phyloP scores from a whole-genome alignment of 2,113 vertebrate species.

The Embiotoca jacksoni region DNA sequence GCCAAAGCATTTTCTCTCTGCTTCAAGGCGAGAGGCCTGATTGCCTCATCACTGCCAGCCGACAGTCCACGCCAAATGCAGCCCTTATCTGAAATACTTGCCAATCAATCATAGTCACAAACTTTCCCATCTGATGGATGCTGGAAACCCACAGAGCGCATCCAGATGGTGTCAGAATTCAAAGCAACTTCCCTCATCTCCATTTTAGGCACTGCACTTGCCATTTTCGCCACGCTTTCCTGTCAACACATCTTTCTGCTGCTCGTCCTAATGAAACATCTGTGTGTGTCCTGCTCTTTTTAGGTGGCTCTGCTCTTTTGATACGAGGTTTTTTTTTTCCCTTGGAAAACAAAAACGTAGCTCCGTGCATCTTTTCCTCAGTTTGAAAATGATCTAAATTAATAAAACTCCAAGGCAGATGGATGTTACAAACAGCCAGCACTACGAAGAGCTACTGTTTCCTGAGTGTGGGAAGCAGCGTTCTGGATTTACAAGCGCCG shows the following conservation, averaged over 20 bases:
- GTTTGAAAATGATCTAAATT: slow-evolving; percentile 29
- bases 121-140: slow-evolving; percentile 62
- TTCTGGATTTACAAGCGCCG: slow-evolving; percentile 8
- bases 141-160: slow-evolving; percentile 58
- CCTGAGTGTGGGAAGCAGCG: slow-evolving; percentile 2
- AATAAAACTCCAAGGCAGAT: slow-evolving; percentile 46
- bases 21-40: slow-evolving; percentile 69
- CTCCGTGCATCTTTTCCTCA: slow-evolving; percentile 24
- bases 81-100: slow-evolving; percentile 73
- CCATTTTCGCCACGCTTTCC: slow-evolving; percentile 27
- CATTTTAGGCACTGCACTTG: slow-evolving; percentile 40
- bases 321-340: slow-evolving; percentile 13
- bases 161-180: slow-evolving; percentile 64
- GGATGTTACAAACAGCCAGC: slow-evolving; percentile 23
- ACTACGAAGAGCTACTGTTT: slow-evolving; percentile 11
- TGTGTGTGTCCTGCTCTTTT: slow-evolving; percentile 18
- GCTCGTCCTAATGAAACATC: slow-evolving; percentile 46
- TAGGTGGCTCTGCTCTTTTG: slow-evolving; percentile 25
- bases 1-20: slow-evolving; percentile 64
- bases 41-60: slow-evolving; percentile 75
- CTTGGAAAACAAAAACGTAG: slow-evolving; percentile 12
- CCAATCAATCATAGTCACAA: slow-evolving; percentile 77
- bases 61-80: slow-evolving; percentile 59
- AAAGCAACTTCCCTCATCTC: slow-evolving; percentile 41
- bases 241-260: slow-evolving; percentile 52